Base-by-base conservation (phyloP, 2,888 invertebrate species). In the Galerucella calmariensis region DNA sequence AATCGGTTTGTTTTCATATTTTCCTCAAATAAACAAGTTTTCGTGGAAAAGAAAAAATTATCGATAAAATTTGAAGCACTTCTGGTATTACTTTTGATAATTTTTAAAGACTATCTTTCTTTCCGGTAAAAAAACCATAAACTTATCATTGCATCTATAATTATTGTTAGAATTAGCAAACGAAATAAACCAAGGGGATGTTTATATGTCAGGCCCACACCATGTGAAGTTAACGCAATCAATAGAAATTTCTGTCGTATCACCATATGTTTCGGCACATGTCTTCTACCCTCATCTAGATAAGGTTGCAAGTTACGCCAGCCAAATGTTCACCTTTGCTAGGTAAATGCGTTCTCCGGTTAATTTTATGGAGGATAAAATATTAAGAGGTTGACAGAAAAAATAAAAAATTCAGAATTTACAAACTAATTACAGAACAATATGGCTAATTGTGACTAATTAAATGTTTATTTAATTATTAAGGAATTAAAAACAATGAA, bases 281-380 rank as follows among this genome's bases (percentile, higher is more conserved):
- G 73, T 66, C 66, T 69, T 48, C 48, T 66, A 74, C 73, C 73
- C 73, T 59, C 69, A 69, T 74, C 69, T 74, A 74, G 67, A 68
- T 65, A 65, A 48, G 44, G 46, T 27, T 65, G 10, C 20, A 44
- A 65, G 20, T 65, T 46, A 16, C 46, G 63, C 20, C 56, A 56
- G 10, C 56, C 56, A 56, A 56, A 56, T 56, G 56, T 56, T 56
- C 56, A 20, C 20, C 56, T 56, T 10, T 10, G 56, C 56, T 56
- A 56, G 56, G 56, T 56, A 56, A n/a, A 56, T 20, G n/a, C 27
- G 3, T 27, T 27, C 27, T 27, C 5, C 27, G 35, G 35, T 41
- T 41, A 41, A 41, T 41, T 41, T 8, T 6, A 41, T 9, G 1
- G 8, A 41, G 35, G 8, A 41, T 9, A 41, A 35, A 5, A 5